phyloP scores from a whole-genome alignment of 1,140 invertebrate genomes.

The Drosophila yakuba region DNA sequence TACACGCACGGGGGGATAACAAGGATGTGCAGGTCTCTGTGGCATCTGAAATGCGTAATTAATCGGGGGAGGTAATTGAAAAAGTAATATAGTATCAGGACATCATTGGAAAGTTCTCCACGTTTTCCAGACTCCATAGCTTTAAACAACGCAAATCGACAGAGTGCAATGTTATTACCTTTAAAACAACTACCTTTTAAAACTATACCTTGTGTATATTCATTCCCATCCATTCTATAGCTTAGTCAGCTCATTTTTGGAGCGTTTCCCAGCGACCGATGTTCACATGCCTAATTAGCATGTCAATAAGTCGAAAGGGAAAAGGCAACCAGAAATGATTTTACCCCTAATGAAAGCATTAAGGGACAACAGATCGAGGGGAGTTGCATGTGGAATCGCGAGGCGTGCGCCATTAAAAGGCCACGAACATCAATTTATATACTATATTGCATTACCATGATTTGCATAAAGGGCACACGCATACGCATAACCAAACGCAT shows the following conservation, averaged over 20 bases:
- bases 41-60: conserved; percentile 33
- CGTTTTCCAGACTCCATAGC: too few relatives aligned
- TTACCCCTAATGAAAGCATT: conserved; percentile 39
- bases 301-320: conserved; percentile 24
- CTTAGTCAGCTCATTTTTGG: neutral
- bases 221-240: too few relatives aligned
- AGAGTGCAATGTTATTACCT: too few relatives aligned
- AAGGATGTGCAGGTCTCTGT: conserved; percentile 35
- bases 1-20: conserved; percentile 5
- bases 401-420: conserved; percentile 68
- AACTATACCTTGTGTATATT: too few relatives aligned
- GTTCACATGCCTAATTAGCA: conserved; percentile 38
- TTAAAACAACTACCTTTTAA: too few relatives aligned
- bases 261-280: conserved; percentile 3
- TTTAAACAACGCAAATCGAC: neutral
- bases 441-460: conserved; percentile 83
- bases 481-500: conserved; percentile 17
- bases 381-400: conserved; percentile 54
- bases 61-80: conserved; percentile 21
- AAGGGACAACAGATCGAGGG: neutral
- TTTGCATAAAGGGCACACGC: conserved; percentile 72
- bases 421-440: conserved; percentile 80
- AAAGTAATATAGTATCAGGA: neutral
- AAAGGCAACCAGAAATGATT: neutral
- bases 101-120: neutral